Conservation (phyloP, 2,113 vertebrate genomes). For the Pycnonotus jocosus region DNA sequence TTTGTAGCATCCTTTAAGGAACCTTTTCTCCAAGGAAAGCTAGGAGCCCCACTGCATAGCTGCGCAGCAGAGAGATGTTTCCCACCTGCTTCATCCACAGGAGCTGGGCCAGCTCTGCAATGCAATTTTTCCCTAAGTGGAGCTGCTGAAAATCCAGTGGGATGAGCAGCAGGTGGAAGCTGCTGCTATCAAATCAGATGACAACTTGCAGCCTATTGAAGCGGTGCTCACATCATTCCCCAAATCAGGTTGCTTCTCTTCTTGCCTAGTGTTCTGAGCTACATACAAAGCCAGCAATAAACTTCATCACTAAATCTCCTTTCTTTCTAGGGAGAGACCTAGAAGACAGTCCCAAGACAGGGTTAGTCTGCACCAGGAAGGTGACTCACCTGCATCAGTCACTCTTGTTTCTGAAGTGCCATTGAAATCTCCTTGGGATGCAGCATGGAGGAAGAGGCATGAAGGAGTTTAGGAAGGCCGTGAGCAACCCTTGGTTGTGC, state of each 20-base stretch:
- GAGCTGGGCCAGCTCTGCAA: not conserved
- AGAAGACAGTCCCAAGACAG: not conserved
- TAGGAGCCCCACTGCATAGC: not conserved
- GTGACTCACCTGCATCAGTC: not conserved
- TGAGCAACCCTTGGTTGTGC: not conserved
- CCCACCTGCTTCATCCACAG: accelerated
- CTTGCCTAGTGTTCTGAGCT: not conserved
- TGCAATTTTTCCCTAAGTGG: not conserved
- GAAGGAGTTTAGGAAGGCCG: not conserved
- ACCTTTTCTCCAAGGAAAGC: not conserved
- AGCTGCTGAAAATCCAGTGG: not conserved
- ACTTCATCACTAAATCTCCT: not conserved
- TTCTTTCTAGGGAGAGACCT: not conserved
- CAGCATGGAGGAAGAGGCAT: not conserved
- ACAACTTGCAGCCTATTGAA: not conserved
- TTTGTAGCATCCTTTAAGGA: not conserved
- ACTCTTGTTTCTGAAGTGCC: not conserved
- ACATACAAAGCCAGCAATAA: not conserved
- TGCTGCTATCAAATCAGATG: not conserved
- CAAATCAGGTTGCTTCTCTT: not conserved
- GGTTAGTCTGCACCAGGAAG: not conserved
- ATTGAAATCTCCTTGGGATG: not conserved
- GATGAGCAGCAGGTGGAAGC: not conserved
- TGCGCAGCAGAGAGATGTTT: not conserved
- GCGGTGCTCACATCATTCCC: not conserved